Evolutionary conservation across 1,140 invertebrate genomes (phyloP).

Genomic region (Zaprionus tsacasi): DNA sequence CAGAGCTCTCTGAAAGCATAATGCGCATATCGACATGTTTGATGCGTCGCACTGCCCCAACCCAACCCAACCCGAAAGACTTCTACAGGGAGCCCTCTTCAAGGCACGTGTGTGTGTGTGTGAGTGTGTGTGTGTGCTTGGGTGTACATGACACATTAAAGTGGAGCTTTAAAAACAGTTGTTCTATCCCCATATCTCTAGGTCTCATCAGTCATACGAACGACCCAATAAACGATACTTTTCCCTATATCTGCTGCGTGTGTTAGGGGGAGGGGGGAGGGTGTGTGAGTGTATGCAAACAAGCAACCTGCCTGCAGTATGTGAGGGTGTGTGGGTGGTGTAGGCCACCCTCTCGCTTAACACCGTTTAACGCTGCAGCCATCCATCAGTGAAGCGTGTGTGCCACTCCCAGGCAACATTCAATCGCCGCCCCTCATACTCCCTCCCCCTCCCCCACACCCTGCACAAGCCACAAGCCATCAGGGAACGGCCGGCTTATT

Average conservation of each 20-base stretch:
- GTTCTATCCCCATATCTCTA: slow-evolving; percentile 7
- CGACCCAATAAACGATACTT: slow-evolving; percentile 28
- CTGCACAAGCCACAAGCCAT: not conserved
- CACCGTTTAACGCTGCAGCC: slow-evolving; percentile 38
- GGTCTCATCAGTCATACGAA: slow-evolving; percentile 24
- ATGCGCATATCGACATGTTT: slow-evolving; percentile 54
- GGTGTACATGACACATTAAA: slow-evolving; percentile 56
- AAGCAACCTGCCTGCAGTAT: slow-evolving; percentile 1
- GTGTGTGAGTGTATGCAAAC: slow-evolving; percentile 14
- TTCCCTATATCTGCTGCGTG: slow-evolving; percentile 9
- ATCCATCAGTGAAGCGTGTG: slow-evolving; percentile 32
- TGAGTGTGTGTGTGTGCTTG: slow-evolving; percentile 6
- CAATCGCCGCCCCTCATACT: not conserved
- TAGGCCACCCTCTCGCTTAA: slow-evolving; percentile 17
- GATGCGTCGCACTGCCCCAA: slow-evolving; percentile 12
- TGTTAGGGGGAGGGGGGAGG: too few relatives aligned
- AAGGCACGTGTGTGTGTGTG: slow-evolving; percentile 1
- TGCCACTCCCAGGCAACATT: slow-evolving; percentile 20
- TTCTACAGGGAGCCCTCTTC: slow-evolving; percentile 13
- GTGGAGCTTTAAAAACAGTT: slow-evolving; percentile 38
- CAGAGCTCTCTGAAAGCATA: slow-evolving; percentile 50
- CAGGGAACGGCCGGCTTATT: slow-evolving; percentile 16
- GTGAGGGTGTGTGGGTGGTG: not conserved
- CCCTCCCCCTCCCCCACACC: not conserved
- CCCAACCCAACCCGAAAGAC: not conserved